Conservation (phyloP, 1,140 invertebrate genomes). For the Papilio aristodemus region DNA sequence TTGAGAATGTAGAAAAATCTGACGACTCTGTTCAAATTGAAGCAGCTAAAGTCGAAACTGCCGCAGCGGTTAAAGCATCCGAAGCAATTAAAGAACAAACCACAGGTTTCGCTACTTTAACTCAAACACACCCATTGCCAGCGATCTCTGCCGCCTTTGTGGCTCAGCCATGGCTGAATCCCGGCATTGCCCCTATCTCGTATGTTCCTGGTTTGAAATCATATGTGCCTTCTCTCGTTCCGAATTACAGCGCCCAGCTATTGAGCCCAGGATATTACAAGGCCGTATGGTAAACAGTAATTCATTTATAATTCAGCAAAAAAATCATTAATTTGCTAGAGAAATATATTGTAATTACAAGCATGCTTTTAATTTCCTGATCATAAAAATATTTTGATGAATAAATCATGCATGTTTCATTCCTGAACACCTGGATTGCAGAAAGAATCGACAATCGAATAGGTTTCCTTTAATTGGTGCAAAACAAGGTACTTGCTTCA, state of each 20-base stretch:
- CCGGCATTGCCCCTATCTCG: constrained; percentile 19
- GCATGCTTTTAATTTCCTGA: constrained; percentile 7
- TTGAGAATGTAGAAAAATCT: constrained; percentile 21
- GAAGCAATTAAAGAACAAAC: constrained; percentile 27
- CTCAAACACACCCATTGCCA: constrained; percentile 1
- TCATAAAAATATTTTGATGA: neutral
- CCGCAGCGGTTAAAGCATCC: constrained; percentile 11
- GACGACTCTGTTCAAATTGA: constrained; percentile 25
- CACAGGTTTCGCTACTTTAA: neutral
- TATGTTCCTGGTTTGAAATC: constrained; percentile 29
- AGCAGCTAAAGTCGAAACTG: constrained; percentile 34
- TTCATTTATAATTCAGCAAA: neutral
- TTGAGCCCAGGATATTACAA: constrained; percentile 5
- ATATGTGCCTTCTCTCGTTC: constrained; percentile 11
- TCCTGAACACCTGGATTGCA: too few species aligned
- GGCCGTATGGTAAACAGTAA: constrained; percentile 22
- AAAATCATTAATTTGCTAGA: neutral
- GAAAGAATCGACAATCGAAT: too few species aligned
- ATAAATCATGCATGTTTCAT: too few species aligned
- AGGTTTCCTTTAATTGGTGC: too few species aligned
- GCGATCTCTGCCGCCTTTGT: constrained; percentile 5
- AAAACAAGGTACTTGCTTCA: too few species aligned
- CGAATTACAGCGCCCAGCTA: constrained; percentile 7
- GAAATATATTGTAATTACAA: constrained; percentile 11
- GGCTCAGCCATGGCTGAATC: constrained; percentile 26